phyloP scores from a whole-genome alignment of 2,888 invertebrate genomes.

The Aphodius granarius region DNA sequence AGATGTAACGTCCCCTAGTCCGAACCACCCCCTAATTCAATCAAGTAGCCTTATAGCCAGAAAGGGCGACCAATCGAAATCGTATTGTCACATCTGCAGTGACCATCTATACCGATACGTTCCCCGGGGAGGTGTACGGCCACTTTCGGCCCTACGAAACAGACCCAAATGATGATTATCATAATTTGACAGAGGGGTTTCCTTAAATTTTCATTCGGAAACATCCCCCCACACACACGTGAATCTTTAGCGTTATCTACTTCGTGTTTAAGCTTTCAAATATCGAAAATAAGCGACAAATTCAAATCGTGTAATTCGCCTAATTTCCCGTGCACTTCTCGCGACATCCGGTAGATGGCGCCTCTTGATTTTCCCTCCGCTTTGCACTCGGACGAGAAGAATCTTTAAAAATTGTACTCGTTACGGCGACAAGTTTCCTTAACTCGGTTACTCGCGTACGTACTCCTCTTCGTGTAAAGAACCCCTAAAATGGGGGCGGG shows the following conservation, averaged over 20 bases:
- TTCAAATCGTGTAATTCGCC: slow-evolving; percentile 8
- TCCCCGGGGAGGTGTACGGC: slow-evolving; percentile 8
- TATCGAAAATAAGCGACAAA: too few species aligned
- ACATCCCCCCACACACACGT: too few species aligned
- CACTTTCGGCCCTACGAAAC: background rate
- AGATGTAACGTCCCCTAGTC: background rate
- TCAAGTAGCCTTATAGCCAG: background rate
- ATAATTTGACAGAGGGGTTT: background rate
- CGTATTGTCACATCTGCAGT: slow-evolving; percentile 49
- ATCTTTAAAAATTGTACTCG: slow-evolving; percentile 53
- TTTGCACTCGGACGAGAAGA: slow-evolving; percentile 37
- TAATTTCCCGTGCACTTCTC: background rate
- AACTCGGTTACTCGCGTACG: slow-evolving; percentile 31
- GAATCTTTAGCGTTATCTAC: too few species aligned
- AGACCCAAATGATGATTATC: background rate
- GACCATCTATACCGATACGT: slow-evolving; percentile 32
- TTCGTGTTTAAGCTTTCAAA: too few species aligned
- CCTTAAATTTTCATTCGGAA: background rate
- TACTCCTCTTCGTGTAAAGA: background rate
- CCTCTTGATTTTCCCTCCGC: slow-evolving; percentile 25
- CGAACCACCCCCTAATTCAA: background rate
- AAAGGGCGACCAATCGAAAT: background rate
- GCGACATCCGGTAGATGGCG: background rate
- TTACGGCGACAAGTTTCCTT: slow-evolving; percentile 41
- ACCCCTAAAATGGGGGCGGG: slow-evolving; percentile 12